phyloP scores from a whole-genome alignment of 2,888 invertebrate genomes.

The Celastrina argiolus region DNA sequence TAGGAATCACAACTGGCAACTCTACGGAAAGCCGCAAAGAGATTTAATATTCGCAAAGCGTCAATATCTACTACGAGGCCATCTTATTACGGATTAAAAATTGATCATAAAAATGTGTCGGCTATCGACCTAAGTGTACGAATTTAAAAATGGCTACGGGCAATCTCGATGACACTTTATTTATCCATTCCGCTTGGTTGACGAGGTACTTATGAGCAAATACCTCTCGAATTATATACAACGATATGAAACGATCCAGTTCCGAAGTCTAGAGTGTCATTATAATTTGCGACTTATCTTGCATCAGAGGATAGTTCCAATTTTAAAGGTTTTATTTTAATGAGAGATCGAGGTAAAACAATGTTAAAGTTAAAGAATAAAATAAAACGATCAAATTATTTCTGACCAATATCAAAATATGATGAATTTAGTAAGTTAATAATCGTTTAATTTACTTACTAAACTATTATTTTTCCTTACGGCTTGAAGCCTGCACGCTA shows the following conservation, averaged over 20 bases:
- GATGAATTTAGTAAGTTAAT: too few species aligned
- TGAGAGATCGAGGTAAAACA: neutral
- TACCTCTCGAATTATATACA: neutral
- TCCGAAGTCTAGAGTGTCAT: neutral
- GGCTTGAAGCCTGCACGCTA: slow-evolving; percentile 2
- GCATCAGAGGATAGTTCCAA: neutral
- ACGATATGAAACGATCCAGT: neutral
- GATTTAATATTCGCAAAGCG: neutral
- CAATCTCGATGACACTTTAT: slow-evolving; percentile 3
- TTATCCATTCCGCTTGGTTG: neutral
- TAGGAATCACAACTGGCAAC: too few species aligned
- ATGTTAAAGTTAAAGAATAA: too few species aligned
- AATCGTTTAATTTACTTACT: too few species aligned
- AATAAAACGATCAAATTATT: too few species aligned
- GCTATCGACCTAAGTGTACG: neutral
- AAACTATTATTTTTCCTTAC: neutral
- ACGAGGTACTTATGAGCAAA: slow-evolving; percentile 6
- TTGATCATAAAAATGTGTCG: neutral
- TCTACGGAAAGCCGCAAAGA: neutral
- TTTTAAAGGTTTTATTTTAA: neutral
- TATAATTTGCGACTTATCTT: neutral
- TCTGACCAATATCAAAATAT: neutral
- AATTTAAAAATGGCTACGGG: neutral
- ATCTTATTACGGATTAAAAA: neutral
- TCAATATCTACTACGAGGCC: neutral